Evolutionary conservation across 2,113 vertebrate genomes (phyloP).

Genomic region (Phocoena sinus): DNA sequence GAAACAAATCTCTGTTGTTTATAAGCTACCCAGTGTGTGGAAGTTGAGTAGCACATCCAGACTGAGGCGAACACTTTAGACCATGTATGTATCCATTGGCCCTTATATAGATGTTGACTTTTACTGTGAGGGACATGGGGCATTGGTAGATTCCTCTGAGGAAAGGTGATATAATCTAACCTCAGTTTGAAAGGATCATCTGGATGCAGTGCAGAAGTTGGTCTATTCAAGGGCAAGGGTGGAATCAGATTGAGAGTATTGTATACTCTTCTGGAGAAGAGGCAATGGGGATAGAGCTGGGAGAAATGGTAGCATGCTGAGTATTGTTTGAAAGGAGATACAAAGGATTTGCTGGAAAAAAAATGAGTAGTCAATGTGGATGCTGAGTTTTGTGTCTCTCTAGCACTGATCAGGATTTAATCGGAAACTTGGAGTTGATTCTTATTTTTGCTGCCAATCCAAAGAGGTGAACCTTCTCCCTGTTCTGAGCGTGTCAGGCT

Average conservation of each 20-base stretch:
- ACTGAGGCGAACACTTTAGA: not conserved
- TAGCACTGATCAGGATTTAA: not conserved
- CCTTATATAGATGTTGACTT: not conserved
- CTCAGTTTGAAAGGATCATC: not conserved
- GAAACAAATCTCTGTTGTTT: not conserved
- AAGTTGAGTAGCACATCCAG: not conserved
- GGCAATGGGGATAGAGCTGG: not conserved
- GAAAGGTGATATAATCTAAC: not conserved
- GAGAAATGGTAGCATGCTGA: not conserved
- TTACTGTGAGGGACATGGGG: not conserved
- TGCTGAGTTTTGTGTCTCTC: not conserved
- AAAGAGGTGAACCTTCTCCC: not conserved
- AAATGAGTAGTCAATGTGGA: not conserved
- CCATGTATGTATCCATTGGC: not conserved
- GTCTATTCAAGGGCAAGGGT: not conserved
- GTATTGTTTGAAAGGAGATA: not conserved
- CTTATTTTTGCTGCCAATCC: not conserved
- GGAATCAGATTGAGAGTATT: not conserved
- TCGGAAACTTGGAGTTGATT: not conserved
- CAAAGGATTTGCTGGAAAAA: not conserved
- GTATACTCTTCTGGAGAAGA: not conserved
- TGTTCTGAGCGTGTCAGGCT: not conserved
- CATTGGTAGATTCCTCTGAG: not conserved
- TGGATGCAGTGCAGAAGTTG: not conserved
- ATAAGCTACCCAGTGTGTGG: not conserved